Percentiles rank a stretch among this genome's conserved stretches.
phyloP scores from a whole-genome alignment of 1,140 invertebrate species.

The Sarcophaga peregrina region DNA sequence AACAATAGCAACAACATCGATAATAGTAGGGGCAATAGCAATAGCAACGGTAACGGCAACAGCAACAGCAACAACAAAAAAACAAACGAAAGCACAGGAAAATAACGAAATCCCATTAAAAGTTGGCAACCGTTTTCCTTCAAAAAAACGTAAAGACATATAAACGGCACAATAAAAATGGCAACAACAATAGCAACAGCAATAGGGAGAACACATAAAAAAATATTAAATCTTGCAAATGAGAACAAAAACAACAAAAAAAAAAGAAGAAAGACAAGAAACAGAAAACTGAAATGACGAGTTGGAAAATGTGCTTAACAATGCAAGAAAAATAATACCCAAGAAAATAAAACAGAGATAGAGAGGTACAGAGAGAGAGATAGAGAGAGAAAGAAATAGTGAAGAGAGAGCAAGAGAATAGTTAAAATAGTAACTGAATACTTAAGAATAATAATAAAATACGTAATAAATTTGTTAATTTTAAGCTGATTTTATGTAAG shows the following conservation, averaged over 20 bases:
- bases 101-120: slow-evolving; percentile 33
- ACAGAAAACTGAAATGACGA: slow-evolving; percentile 22
- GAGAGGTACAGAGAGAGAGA: no score
- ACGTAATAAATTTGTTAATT: slow-evolving; percentile 63
- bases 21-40: neutral
- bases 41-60: neutral
- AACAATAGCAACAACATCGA: neutral
- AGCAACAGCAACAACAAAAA: slow-evolving; percentile 7
- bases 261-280: no score
- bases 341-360: neutral
- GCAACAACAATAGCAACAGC: slow-evolving; percentile 5
- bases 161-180: neutral
- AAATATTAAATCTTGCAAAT: neutral
- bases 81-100: slow-evolving; percentile 8
- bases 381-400: no score
- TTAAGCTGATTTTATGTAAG: slow-evolving; percentile 52
- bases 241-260: neutral
- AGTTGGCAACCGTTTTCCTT: slow-evolving; percentile 31
- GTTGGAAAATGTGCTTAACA: slow-evolving; percentile 26
- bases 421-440: no score
- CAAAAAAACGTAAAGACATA: neutral
- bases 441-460: slow-evolving; percentile 43
- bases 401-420: no score
- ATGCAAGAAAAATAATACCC: slow-evolving; percentile 15
- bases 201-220: slow-evolving; percentile 23